Evolutionary conservation across 2,113 vertebrate species (phyloP), one percentile per base, ranked within the genome.

Genomic region (Pachyramphus minor): DNA sequence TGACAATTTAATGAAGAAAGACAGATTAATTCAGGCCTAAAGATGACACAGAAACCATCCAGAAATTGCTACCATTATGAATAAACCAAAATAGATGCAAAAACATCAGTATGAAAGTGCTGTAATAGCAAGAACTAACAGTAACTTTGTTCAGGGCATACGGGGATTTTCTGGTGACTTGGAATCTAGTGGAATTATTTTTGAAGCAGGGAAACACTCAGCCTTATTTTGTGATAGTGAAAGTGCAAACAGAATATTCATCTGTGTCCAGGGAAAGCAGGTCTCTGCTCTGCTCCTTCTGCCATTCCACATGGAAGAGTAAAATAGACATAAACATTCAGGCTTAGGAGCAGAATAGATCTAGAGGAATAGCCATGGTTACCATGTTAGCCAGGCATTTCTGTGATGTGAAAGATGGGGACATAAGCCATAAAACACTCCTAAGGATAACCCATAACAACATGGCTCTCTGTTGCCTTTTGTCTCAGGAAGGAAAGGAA

Each of bases 1-100:
- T 30, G 21, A 95, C 86, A 89, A 68, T 68, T 33, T 66, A 80
- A 95, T 78, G 87, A 72, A 95, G 78, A 92, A 84, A 91, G 4
- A 58, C 22, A 74, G 44, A 37, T 5, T 58, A 73, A n/a, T 17
- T 73, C 39, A n/a, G 24, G 28, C 62, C 84, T 62, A 47, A 60
- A 73, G 31, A 35, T 47, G 37, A 77, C 58, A 69, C 22, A 84
- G 75, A 90, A 90, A 58, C 52, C n/a, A 63, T 5, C n/a, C 55
- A 87, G 41, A 79, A 79, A 79, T 30, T 35, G 63, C 44, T 23
- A 55, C 39, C 35, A 33, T 71, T 25, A 83, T 37, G 63, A 95
- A 67, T 44, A 88, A 84, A 71, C 37, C 14, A 71, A 79, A 91
- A 79, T 4, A 69, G 21, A 50, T 66, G 52, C 14, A 73, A 87